Conservation (phyloP, 2,113 vertebrate genomes). For the Trichechus manatus region DNA sequence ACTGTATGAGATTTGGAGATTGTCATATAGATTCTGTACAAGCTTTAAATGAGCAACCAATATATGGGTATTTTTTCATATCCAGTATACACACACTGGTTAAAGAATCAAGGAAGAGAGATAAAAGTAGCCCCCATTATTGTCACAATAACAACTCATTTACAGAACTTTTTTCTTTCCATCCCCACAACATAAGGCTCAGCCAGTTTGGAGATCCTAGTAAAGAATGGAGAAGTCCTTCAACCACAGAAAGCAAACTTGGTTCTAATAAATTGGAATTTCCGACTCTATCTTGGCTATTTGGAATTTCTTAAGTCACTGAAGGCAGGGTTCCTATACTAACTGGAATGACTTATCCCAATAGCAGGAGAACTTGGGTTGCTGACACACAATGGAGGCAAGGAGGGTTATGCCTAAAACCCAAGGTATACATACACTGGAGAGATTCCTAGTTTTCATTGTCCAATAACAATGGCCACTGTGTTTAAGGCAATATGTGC, state of each 20-base stretch:
- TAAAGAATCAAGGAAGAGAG: background rate
- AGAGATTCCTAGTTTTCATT: background rate
- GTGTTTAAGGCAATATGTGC: background rate
- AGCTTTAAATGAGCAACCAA: background rate
- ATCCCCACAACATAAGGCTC: background rate
- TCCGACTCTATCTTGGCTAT: background rate
- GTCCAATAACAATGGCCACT: background rate
- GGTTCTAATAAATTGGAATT: background rate
- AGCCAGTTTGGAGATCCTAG: background rate
- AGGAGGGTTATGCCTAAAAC: background rate
- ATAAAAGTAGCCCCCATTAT: background rate
- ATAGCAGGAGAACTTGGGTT: background rate
- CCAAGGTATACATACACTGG: background rate
- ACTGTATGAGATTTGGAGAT: background rate
- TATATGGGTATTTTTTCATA: background rate
- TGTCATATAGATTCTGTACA: background rate
- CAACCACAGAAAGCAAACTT: background rate
- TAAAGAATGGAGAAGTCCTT: background rate
- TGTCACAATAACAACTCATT: background rate
- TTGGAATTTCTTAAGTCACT: background rate
- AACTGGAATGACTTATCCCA: background rate
- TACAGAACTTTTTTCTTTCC: background rate
- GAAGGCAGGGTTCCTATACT: background rate
- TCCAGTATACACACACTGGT: background rate
- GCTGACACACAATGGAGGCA: background rate